Conservation (phyloP, 2,797 vertebrate species). For the Limosa lapponica region DNA sequence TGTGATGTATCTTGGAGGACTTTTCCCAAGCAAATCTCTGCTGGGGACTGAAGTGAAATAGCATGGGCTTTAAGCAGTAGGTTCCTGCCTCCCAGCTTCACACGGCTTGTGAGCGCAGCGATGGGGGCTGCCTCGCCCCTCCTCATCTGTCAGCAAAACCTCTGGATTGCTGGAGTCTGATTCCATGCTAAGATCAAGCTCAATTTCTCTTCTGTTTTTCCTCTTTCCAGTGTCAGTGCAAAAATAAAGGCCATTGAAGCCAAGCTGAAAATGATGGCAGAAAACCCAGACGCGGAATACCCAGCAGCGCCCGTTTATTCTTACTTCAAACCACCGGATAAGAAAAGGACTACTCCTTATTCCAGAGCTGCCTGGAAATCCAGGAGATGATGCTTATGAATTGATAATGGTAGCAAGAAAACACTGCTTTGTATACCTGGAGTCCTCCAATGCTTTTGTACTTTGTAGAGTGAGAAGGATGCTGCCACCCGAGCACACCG, state of each 20-base stretch:
- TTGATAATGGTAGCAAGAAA: constrained; percentile 39
- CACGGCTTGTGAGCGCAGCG: not conserved
- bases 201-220: constrained; percentile 22
- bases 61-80: not conserved
- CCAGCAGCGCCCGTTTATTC: constrained; percentile 89
- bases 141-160: not conserved
- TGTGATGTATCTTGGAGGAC: not conserved
- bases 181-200: not conserved
- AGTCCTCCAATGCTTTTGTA: constrained; percentile 63
- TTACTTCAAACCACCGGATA: constrained; percentile 94
- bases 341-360: constrained; percentile 94
- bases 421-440: constrained; percentile 22
- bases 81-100: not conserved
- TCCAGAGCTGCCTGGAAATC: constrained; percentile 84
- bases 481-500: constrained; percentile 4
- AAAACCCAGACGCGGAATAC: constrained; percentile 92
- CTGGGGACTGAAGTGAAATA: not conserved
- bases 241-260: constrained; percentile 98
- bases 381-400: constrained; percentile 76
- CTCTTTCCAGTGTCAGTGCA: constrained; percentile 86
- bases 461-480: constrained; percentile 55
- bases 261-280: constrained; percentile 99
- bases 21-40: not conserved
- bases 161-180: not conserved
- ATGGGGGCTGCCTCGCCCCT: not conserved